phyloP scores from a whole-genome alignment of 2,797 vertebrate genomes.

The Anguilla anguilla region DNA sequence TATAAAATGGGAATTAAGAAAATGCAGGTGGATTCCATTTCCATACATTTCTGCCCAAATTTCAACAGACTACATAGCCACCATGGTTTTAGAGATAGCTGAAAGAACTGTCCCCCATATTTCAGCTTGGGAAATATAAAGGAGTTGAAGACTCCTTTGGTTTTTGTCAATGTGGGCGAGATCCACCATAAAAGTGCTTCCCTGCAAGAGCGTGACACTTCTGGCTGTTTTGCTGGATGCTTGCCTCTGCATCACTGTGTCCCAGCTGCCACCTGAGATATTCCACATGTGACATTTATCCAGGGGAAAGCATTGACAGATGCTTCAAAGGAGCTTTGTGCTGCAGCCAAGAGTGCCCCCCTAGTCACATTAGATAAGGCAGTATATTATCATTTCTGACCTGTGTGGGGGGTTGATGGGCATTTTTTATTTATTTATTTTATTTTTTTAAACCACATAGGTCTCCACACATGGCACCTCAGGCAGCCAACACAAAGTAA shows the following conservation, averaged over 20 bases:
- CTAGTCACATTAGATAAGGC: conserved; percentile 75
- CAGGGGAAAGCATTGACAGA: conserved; percentile 74
- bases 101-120: conserved; percentile 22
- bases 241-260: conserved; percentile 59
- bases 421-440: conserved; percentile 16
- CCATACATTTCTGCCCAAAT: conserved; percentile 14
- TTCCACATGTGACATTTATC: conserved; percentile 79
- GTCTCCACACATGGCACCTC: conserved; percentile 4
- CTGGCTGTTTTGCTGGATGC: conserved; percentile 67
- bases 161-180: conserved; percentile 51
- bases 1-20: background rate
- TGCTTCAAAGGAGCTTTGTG: conserved; percentile 77
- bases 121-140: conserved; percentile 47
- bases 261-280: conserved; percentile 77
- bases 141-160: conserved; percentile 39
- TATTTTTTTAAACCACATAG: conserved; percentile 49
- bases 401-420: conserved; percentile 53
- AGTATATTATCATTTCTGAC: conserved; percentile 67
- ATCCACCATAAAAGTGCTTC: conserved; percentile 28
- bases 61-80: background rate
- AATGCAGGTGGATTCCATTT: conserved; percentile 3
- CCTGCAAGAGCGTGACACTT: conserved; percentile 54
- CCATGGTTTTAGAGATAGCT: conserved; percentile 7
- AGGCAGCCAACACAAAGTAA: background rate
- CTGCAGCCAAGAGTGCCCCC: conserved; percentile 67